These are phyloP conservation scores for Rhamnusium bicolor DNA, from an alignment of 2,888 invertebrate genomes.

Conservation along the genomic window DNA sequence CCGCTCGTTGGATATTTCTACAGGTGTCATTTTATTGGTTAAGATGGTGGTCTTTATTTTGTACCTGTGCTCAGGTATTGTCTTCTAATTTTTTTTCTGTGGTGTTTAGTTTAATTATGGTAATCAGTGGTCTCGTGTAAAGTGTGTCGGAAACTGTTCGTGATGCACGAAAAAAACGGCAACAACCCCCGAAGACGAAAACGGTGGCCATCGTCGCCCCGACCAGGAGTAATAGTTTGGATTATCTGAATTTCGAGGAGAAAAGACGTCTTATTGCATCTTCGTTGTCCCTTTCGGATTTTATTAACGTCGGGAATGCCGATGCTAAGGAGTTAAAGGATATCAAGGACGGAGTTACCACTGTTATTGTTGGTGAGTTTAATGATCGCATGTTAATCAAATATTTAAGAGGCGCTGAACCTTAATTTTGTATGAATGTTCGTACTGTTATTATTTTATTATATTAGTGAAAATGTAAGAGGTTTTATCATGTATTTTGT, in stretches of 20 bases:
- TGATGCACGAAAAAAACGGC: constrained; percentile 63
- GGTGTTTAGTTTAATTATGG: constrained; percentile 19
- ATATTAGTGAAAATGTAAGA: too few relatives aligned
- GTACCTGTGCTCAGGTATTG: not conserved
- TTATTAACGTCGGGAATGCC: constrained; percentile 69
- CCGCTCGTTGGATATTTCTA: constrained; percentile 27
- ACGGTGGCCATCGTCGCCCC: constrained; percentile 81
- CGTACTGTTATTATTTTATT: too few relatives aligned
- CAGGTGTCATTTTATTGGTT: constrained; percentile 39
- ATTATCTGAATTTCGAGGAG: constrained; percentile 93
- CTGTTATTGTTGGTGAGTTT: constrained; percentile 68
- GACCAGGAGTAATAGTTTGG: constrained; percentile 87
- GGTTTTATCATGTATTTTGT: too few relatives aligned
- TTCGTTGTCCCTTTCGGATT: constrained; percentile 89
- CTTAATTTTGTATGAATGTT: not conserved
- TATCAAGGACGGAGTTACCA: constrained; percentile 64
- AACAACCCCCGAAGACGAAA: constrained; percentile 67
- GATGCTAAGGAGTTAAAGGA: constrained; percentile 64
- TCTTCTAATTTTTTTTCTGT: not conserved
- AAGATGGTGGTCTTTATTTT: constrained; percentile 9
- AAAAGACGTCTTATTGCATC: constrained; percentile 92
- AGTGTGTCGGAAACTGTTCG: constrained; percentile 34
- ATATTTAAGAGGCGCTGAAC: constrained; percentile 2
- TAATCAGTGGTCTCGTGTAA: not conserved
- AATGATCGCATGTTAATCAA: not conserved